Evolutionary conservation across 2,888 invertebrate genomes (phyloP).

Genomic region (Machimus rusticus): DNA sequence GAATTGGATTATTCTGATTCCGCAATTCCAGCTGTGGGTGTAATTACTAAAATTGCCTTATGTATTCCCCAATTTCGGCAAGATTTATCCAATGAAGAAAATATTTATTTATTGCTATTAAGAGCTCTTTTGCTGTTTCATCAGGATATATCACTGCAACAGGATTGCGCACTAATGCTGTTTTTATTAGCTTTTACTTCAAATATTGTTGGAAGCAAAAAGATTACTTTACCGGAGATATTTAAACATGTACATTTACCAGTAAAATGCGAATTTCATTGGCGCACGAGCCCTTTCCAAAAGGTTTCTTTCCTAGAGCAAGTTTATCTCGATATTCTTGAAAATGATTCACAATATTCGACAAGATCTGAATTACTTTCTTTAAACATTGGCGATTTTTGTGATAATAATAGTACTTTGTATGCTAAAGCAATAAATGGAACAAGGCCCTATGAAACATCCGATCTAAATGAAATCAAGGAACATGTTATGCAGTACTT

Average conservation of each 20-base stretch:
- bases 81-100: constrained; percentile 52
- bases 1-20: constrained; percentile 53
- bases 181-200: constrained; percentile 55
- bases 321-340: constrained; percentile 25
- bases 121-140: constrained; percentile 55
- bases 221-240: constrained; percentile 51
- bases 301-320: constrained; percentile 39
- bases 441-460: not conserved
- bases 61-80: constrained; percentile 53
- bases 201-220: constrained; percentile 46
- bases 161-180: constrained; percentile 54
- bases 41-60: constrained; percentile 55
- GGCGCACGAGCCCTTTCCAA: constrained; percentile 21
- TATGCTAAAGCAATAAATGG: not conserved
- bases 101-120: constrained; percentile 54
- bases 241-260: constrained; percentile 52
- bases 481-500: constrained; percentile 46
- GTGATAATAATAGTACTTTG: not conserved
- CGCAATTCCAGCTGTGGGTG: constrained; percentile 55
- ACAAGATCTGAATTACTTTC: not conserved
- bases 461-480: not conserved
- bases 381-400: not conserved
- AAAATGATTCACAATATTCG: not conserved
- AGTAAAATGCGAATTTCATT: constrained; percentile 51
- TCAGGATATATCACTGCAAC: constrained; percentile 53